phyloP scores from a whole-genome alignment of 2,888 invertebrate genomes.

The Callinectes sapidus region DNA sequence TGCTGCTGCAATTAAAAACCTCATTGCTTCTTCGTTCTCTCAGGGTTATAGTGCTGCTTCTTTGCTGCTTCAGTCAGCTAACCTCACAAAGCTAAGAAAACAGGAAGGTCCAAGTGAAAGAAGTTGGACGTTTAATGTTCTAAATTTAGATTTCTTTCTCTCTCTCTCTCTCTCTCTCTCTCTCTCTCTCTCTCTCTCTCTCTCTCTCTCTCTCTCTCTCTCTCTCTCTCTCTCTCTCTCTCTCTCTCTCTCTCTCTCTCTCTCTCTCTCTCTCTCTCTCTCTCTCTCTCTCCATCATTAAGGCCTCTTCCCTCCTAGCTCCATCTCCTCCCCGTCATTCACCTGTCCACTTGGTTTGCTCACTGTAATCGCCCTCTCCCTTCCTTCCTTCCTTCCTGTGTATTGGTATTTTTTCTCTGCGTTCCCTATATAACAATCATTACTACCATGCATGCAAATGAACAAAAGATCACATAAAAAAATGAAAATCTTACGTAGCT shows the following conservation, averaged over 20 bases:
- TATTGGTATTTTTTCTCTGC: not conserved
- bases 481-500: too few species aligned
- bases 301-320: too few species aligned
- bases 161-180: not conserved
- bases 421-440: not conserved
- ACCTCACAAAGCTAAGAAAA: not conserved
- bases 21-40: not conserved
- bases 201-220: conserved; percentile 25
- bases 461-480: too few species aligned
- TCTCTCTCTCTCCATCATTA: conserved; percentile 13
- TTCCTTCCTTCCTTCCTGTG: not conserved
- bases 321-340: too few species aligned
- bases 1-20: not conserved
- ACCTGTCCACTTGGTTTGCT: not conserved
- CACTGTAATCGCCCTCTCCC: not conserved
- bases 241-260: not conserved
- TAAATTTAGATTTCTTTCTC: not conserved
- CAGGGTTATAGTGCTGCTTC: not conserved
- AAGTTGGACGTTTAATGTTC: not conserved
- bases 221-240: conserved; percentile 25
- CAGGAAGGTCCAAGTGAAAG: not conserved
- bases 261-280: not conserved
- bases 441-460: not conserved
- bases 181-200: conserved; percentile 24
- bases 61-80: not conserved